These are phyloP conservation scores for Xanthia icteritia DNA, from an alignment of 2,888 invertebrate genomes.

Conservation along the genomic window DNA sequence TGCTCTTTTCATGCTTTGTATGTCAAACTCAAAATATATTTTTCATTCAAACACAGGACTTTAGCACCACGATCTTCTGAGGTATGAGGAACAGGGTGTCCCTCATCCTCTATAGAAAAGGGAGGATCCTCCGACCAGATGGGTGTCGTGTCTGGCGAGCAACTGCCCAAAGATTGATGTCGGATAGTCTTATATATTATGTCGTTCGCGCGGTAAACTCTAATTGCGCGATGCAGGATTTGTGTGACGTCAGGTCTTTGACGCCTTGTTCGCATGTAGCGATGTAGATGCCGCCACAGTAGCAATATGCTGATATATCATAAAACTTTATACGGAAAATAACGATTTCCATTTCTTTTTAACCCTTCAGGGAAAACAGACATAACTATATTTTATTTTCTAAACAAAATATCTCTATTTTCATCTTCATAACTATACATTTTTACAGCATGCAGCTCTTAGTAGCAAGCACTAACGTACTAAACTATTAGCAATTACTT, in stretches of 20 bases:
- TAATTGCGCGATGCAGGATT: no score
- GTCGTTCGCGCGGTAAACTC: no score
- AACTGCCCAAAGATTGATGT: no score
- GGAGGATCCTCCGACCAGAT: no score
- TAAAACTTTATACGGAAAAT: not conserved
- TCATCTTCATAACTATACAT: conserved; percentile 3
- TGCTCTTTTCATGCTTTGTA: not conserved
- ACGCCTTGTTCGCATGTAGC: no score
- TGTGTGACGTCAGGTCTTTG: no score
- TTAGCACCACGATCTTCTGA: no score
- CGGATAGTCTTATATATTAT: no score
- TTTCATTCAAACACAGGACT: not conserved
- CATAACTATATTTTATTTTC: conserved; percentile 5
- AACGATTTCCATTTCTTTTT: not conserved
- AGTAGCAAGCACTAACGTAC: conserved; percentile 21
- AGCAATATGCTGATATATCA: not conserved
- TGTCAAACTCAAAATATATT: not conserved
- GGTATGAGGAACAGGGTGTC: no score
- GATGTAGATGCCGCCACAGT: no score
- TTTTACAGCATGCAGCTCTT: conserved; percentile 8
- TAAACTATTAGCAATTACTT: conserved; percentile 51
- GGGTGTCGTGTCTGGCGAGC: no score
- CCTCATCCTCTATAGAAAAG: no score
- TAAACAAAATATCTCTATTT: not conserved
- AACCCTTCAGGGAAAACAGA: not conserved